These are phyloP conservation scores for Epicauta chinensis DNA, from an alignment of 1,140 invertebrate species.

Conservation along the genomic window DNA sequence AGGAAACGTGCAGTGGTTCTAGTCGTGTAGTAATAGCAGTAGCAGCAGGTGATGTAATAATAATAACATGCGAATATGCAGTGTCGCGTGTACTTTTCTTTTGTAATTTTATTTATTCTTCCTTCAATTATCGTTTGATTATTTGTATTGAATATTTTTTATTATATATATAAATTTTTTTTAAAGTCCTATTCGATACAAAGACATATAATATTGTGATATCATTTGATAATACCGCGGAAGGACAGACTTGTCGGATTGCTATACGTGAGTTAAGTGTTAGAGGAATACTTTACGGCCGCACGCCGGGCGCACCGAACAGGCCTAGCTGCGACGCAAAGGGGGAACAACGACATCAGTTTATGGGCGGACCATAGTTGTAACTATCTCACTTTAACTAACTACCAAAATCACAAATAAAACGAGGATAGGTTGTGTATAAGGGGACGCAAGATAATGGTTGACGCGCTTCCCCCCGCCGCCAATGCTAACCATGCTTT, in stretches of 20 bases:
- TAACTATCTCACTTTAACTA: conserved; percentile 9
- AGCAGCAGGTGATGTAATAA: no score
- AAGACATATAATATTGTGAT: conserved; percentile 28
- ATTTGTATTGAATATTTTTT: no score
- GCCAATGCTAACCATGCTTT: conserved; percentile 46
- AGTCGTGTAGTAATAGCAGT: background rate
- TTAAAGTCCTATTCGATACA: conserved; percentile 1
- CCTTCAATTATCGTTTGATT: background rate
- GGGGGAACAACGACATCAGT: conserved; percentile 32
- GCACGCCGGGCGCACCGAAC: conserved; percentile 35
- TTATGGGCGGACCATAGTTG: conserved; percentile 41
- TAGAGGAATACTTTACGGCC: conserved; percentile 41
- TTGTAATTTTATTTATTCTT: background rate
- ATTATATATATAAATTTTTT: background rate
- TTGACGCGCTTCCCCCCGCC: conserved; percentile 41
- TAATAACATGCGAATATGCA: no score
- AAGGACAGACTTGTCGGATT: conserved; percentile 40
- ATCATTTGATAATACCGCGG: conserved; percentile 38
- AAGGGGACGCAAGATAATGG: conserved; percentile 42
- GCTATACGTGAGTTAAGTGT: conserved; percentile 45
- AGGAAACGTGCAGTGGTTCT: background rate
- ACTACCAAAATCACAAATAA: background rate
- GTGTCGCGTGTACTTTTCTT: no score
- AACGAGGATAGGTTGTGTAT: background rate
- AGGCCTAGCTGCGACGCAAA: conserved; percentile 17